Evolutionary conservation across 2,113 vertebrate species (phyloP).

Genomic region (Pelecanoides urinatrix): DNA sequence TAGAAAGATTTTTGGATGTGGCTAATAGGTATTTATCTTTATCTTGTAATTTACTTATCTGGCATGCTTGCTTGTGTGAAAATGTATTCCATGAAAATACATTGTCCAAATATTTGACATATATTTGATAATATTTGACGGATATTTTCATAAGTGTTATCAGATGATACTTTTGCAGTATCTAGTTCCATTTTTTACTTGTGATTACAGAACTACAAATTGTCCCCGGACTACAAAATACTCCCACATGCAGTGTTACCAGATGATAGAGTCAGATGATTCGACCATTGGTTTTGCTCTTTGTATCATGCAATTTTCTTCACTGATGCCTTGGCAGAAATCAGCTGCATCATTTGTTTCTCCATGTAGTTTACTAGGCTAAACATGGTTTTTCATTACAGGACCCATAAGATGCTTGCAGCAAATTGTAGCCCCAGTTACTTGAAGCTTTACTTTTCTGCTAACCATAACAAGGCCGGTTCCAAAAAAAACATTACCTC

Average conservation of each 20-base stretch:
- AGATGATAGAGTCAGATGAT: neutral
- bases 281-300: neutral
- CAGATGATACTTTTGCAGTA: neutral
- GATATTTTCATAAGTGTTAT: neutral
- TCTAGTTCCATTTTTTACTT: neutral
- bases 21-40: neutral
- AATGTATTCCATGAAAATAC: neutral
- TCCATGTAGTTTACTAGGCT: constrained; percentile 42
- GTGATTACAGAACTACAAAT: neutral
- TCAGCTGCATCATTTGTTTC: constrained; percentile 21
- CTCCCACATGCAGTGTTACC: neutral
- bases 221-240: neutral
- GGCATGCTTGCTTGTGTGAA: neutral
- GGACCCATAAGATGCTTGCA: constrained; percentile 8
- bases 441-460: constrained; percentile 51
- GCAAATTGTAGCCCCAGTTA: constrained; percentile 24
- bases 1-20: neutral
- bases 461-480: constrained; percentile 37
- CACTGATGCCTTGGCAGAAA: neutral
- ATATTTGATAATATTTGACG: neutral
- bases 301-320: neutral
- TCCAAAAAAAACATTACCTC: constrained; percentile 71
- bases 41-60: neutral
- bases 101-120: neutral
- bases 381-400: constrained; percentile 40